Conservation (phyloP, 2,113 vertebrate species). For the Brachyistius frenatus region DNA sequence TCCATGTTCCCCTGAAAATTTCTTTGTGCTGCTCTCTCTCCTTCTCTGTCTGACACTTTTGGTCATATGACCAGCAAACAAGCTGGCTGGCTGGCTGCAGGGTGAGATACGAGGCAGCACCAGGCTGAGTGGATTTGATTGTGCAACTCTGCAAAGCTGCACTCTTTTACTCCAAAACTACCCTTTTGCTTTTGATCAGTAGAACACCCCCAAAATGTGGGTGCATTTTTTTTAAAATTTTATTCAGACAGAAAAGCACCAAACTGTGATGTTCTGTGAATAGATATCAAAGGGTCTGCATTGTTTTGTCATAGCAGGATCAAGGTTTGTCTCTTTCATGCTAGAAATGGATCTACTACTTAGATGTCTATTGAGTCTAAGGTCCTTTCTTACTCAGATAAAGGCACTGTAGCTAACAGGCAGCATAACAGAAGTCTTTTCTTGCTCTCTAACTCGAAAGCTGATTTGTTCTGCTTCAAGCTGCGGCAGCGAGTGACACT, state of each 20-base stretch:
- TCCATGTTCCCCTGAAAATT: conserved; percentile 2
- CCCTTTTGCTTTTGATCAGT: not conserved
- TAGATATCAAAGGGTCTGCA: not conserved
- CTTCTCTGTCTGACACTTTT: conserved; percentile 6
- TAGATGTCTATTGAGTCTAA: not conserved
- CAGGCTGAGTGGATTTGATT: conserved; percentile 55
- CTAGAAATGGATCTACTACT: not conserved
- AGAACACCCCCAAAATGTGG: not conserved
- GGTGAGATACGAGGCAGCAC: conserved; percentile 32
- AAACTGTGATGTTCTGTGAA: not conserved
- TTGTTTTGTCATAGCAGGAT: not conserved
- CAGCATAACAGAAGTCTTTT: not conserved
- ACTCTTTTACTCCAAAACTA: not conserved
- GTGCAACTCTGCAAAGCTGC: conserved; percentile 55
- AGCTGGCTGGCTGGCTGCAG: conserved; percentile 20
- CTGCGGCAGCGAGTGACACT: not conserved
- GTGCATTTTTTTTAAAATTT: not conserved
- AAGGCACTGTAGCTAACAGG: not conserved
- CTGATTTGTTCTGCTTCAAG: conserved; percentile 45
- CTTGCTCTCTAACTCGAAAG: conserved; percentile 6
- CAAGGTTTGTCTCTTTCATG: not conserved
- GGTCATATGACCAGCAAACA: conserved; percentile 66
- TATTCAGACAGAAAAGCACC: not conserved
- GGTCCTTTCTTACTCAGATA: not conserved
- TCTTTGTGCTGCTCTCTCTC: not conserved